Evolutionary conservation across 2,797 vertebrate genomes (phyloP).

Genomic region (Pipistrellus kuhlii): DNA sequence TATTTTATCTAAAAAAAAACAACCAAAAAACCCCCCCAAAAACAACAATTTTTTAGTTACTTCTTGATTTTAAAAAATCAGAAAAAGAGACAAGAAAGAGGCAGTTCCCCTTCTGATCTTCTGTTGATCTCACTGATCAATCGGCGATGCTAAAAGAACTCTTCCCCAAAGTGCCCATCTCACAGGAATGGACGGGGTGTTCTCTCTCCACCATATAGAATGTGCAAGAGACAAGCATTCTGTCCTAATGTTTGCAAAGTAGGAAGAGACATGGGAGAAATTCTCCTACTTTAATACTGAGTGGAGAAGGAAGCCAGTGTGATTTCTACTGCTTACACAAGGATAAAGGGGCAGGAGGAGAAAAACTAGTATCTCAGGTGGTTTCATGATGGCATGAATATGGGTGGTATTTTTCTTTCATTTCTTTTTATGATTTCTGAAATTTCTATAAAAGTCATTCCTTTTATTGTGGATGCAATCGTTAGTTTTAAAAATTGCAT

Average conservation of each 20-base stretch:
- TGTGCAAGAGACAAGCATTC: not conserved
- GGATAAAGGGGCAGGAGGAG: not conserved
- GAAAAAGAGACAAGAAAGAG: not conserved
- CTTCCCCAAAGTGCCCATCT: not conserved
- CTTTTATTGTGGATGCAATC: not conserved
- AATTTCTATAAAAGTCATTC: not conserved
- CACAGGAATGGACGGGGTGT: not conserved
- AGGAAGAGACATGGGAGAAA: not conserved
- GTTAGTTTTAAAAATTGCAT: slow-evolving; percentile 7
- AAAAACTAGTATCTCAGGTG: not conserved
- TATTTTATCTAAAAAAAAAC: not conserved
- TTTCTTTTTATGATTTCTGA: not conserved
- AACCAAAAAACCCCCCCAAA: too few species aligned
- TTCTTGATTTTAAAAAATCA: not conserved
- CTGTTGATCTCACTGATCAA: not conserved
- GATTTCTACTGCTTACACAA: not conserved
- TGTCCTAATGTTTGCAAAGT: not conserved
- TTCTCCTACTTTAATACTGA: not conserved
- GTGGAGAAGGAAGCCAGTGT: not conserved
- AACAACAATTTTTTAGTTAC: not conserved
- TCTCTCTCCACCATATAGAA: not conserved
- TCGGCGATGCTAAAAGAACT: not conserved
- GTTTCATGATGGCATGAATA: not conserved
- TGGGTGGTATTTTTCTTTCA: not conserved
- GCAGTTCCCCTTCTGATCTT: not conserved